Base-by-base conservation (phyloP, 1,140 invertebrate genomes). In the Hycleus cichorii region DNA sequence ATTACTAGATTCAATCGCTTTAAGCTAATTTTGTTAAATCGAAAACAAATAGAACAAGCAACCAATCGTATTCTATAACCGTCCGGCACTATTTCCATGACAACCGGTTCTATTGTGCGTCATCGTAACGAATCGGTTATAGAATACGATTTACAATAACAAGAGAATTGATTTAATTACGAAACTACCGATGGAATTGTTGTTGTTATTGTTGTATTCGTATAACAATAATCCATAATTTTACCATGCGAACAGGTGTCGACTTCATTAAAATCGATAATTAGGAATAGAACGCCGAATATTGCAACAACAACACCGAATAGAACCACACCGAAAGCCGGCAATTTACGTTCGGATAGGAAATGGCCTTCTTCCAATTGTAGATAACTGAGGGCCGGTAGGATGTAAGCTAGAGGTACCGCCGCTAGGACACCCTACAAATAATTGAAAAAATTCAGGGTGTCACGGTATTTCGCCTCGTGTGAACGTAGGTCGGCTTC, bases 401-500 rank as follows among this genome's bases (percentile, higher is more conserved):
- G 76, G 57, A 94, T 83, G 73, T 89, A 94, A 11, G 91, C 91
- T 57, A 93, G 71, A 5, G 91, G 91, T 53, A 91, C 87, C 6
- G 91, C 91, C 4, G 88, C 87, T 26, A 93, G 63, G 7, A 93
- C 85, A 53, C 91, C 91, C 88, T 90, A 69, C 12, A 65, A 58
- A 18, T 18, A 18, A 18, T 18, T 1, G 2, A 18, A 18, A 18
- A 18, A 18, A 18, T 18, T 18, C 18, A 18, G 18, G 18, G 18
- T 18, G 18, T 18, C 18, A 18, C 18, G 18, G 12, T 18, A 18
- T 18, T 18, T 18, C 18, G 47, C 46, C n/a, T 11, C 6, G 11
- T 11, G 7, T 6, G 7, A 12, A 12, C 12, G 12, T 12, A 12
- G 12, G 12, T 12, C 12, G 12, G 1, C 12, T 12, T 12, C 12